These are phyloP conservation scores for Trogon surrucura DNA, from an alignment of 2,113 vertebrate genomes.

Conservation along the genomic window DNA sequence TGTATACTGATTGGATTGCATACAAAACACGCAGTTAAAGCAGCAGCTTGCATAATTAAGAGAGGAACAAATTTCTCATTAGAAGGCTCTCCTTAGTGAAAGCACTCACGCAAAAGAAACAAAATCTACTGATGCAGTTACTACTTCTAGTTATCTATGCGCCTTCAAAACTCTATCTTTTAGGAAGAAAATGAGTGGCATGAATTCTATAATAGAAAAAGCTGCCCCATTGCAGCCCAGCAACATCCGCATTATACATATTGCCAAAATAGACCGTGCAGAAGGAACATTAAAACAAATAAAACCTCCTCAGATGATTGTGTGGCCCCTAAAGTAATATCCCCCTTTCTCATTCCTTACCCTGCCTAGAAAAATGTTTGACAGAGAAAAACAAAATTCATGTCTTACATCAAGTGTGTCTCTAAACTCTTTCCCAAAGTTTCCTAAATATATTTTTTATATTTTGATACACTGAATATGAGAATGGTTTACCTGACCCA, in stretches of 20 bases:
- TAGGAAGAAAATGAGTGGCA: not conserved
- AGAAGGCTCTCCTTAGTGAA: not conserved
- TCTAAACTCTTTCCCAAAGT: not conserved
- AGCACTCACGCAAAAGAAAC: conserved; percentile 2
- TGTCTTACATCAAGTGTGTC: not conserved
- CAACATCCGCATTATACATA: not conserved
- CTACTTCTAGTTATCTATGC: not conserved
- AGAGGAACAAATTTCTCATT: conserved; percentile 2
- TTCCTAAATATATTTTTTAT: not conserved
- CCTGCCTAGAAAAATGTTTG: not conserved
- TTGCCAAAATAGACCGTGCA: not conserved
- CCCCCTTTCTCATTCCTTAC: not conserved
- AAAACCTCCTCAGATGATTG: not conserved
- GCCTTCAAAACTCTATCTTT: conserved; percentile 7
- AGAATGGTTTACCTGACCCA: not conserved
- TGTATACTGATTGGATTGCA: not conserved
- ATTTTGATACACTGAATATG: not conserved
- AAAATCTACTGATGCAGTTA: conserved; percentile 27
- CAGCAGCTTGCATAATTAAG: conserved; percentile 6
- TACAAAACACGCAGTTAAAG: not conserved
- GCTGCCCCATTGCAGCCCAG: not conserved
- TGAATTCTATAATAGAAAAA: conserved; percentile 6
- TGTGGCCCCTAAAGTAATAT: not conserved
- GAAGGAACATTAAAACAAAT: not conserved
- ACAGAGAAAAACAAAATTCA: not conserved